Conservation (phyloP, 1,140 invertebrate species). For the Lepidurus packardi region DNA sequence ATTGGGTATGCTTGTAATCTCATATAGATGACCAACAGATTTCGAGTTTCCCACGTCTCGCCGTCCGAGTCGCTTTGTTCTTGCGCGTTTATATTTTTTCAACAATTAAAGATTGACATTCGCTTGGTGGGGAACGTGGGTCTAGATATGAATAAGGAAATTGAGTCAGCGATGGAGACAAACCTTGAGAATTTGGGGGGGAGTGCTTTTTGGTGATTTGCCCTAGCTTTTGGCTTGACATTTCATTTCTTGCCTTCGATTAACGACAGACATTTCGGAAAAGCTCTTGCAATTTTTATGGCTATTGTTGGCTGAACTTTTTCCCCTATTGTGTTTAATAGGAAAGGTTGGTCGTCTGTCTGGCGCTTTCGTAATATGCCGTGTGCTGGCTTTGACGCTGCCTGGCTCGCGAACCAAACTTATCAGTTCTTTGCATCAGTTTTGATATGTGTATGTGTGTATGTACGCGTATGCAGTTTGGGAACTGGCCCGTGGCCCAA, state of each 20-base stretch:
- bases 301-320: conserved; percentile 15
- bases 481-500: background rate
- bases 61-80: background rate
- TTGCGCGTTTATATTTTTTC: conserved; percentile 1
- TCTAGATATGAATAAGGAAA: conserved; percentile 12
- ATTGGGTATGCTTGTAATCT: background rate
- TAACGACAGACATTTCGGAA: conserved; percentile 6
- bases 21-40: conserved; percentile 22
- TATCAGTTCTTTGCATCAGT: conserved; percentile 5
- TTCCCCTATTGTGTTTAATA: conserved; percentile 3
- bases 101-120: conserved; percentile 1
- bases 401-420: background rate
- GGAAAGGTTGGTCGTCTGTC: conserved; percentile 17
- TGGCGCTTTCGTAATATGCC: background rate
- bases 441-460: conserved; percentile 1
- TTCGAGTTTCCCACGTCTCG: background rate
- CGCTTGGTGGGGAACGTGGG: background rate
- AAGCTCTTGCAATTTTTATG: conserved; percentile 22
- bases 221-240: conserved; percentile 6
- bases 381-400: background rate
- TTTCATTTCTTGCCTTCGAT: conserved; percentile 15
- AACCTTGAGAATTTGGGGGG: background rate
- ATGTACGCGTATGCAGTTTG: background rate
- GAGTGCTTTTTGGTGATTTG: background rate
- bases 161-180: background rate